Evolutionary conservation across 2,113 vertebrate genomes (phyloP), one percentile per base, ranked within the genome.

Genomic region (Rhea pennata): DNA sequence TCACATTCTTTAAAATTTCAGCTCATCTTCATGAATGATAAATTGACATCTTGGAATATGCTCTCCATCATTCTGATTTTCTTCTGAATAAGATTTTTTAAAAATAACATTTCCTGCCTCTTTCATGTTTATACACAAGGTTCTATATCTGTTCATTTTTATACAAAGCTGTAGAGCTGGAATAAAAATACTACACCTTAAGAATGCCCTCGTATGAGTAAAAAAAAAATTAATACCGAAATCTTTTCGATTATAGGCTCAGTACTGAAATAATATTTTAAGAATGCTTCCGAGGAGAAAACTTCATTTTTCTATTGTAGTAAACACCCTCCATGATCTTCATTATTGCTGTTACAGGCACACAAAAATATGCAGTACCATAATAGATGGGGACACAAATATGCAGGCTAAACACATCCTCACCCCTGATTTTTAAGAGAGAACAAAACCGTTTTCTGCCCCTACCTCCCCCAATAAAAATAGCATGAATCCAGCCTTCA

Each of bases 361-460:
- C 84, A 96, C 77, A 91, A 24, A 95, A 95, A 97, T 91, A 96
- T 93, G 96, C 95, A 97, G 94, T 92, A 92, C 88, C 92, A 64
- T 87, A 86, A 87, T 73, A 87, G 85, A 84, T 13, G 44, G 70
- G 91, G 79, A 87, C 89, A 80, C 58, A 76, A 88, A 93, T 67
- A 80, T 17, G 65, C 51, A 29, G 33, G 59, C 33, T 44, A 69
- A 90, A 84, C 26, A 48, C 89, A 87, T 58, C 64, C 70, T 87
- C 39, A 29, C 69, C 15, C 66, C 46, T 8, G 81, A 62, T 92
- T 73, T 73, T 53, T 48, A 64, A 36, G 40, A 7, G 59, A 78
- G 71, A 93, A 91, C 36, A 95, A 89, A 91, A n/a, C 93, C 93
- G 74, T 85, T 56, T 83, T 14, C 70, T 16, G 59, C 15, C 92